Evolutionary conservation across 1,140 invertebrate genomes (phyloP).

Genomic region (Arion vulgaris): DNA sequence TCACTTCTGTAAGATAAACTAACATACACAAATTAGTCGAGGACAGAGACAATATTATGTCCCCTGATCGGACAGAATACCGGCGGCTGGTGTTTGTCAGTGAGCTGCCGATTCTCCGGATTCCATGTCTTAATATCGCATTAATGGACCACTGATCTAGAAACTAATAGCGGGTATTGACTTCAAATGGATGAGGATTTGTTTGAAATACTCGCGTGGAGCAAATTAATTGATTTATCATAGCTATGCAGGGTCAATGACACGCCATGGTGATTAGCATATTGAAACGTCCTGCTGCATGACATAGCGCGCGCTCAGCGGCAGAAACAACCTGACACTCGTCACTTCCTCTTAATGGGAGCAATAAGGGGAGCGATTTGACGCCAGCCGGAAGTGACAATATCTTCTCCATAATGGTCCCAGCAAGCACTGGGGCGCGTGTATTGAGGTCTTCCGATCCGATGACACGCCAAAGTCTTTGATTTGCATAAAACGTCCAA

Average conservation of each 20-base stretch:
- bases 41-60: too few species aligned
- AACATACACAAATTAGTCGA: too few species aligned
- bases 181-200: background rate
- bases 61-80: too few species aligned
- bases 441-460: slow-evolving; percentile 8
- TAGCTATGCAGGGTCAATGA: slow-evolving; percentile 14
- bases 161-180: slow-evolving; percentile 5
- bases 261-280: slow-evolving; percentile 28
- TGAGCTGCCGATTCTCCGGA: background rate
- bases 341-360: slow-evolving; percentile 23
- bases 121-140: background rate
- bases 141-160: slow-evolving; percentile 4
- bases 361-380: slow-evolving; percentile 29
- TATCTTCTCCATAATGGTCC: slow-evolving; percentile 27
- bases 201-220: slow-evolving; percentile 11
- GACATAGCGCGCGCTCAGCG: slow-evolving; percentile 2
- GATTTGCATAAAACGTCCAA: background rate
- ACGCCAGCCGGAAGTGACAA: slow-evolving; percentile 32
- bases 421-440: background rate
- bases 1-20: too few species aligned
- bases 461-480: background rate
- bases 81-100: background rate
- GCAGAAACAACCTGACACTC: slow-evolving; percentile 13
- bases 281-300: slow-evolving; percentile 31
- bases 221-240: slow-evolving; percentile 28